Evolutionary conservation across 2,888 invertebrate genomes (phyloP).

Genomic region (Panopea generosa): DNA sequence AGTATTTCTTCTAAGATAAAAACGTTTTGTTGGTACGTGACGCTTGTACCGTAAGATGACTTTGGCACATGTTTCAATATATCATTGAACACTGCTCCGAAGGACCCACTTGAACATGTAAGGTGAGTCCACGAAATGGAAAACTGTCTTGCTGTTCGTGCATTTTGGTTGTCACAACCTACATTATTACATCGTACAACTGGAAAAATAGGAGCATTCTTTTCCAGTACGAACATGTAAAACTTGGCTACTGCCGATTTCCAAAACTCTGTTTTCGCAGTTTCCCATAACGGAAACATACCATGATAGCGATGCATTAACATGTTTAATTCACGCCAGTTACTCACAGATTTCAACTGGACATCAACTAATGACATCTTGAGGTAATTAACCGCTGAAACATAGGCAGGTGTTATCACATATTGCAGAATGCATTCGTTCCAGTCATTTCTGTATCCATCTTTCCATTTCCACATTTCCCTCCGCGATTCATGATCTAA

Average conservation of each 20-base stretch:
- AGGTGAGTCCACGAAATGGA: not conserved
- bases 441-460: constrained; percentile 69
- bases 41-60: too few relatives aligned
- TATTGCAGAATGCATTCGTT: constrained; percentile 71
- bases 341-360: not conserved
- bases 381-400: constrained; percentile 44
- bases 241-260: constrained; percentile 12
- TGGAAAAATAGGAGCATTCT: constrained; percentile 7
- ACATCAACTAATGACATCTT: constrained; percentile 7
- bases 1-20: constrained; percentile 9
- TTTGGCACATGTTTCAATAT: not conserved
- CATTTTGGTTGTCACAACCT: not conserved
- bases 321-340: not conserved
- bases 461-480: constrained; percentile 63
- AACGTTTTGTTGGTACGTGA: too few relatives aligned
- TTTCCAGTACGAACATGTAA: constrained; percentile 5
- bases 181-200: not conserved
- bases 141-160: not conserved
- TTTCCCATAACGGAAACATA: constrained; percentile 27
- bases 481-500: constrained; percentile 75
- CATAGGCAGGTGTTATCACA: constrained; percentile 75
- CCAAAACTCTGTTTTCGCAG: constrained; percentile 30
- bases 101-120: too few relatives aligned
- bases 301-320: not conserved
- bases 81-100: not conserved